These are phyloP conservation scores for Astropecten irregularis DNA, from an alignment of 53 echinoderm and acorn worm genomes.

Conservation along the genomic window DNA sequence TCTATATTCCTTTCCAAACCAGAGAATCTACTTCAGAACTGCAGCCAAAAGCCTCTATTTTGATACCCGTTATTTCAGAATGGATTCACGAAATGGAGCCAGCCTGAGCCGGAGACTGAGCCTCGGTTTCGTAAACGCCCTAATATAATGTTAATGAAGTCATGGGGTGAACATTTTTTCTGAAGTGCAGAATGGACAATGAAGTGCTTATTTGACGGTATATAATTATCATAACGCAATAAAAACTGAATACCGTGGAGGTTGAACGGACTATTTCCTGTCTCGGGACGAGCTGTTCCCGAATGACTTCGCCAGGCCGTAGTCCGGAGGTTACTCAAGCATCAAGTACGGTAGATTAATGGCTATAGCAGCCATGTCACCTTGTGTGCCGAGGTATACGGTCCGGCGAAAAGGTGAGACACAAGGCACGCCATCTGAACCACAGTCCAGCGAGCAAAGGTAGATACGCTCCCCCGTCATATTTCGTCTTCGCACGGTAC, in stretches of 20 bases:
- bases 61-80: too few species aligned
- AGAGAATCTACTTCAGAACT: too few species aligned
- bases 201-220: neutral
- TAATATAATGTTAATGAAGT: too few species aligned
- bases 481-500: neutral
- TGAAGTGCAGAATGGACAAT: neutral
- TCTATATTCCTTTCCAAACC: too few species aligned
- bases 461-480: neutral
- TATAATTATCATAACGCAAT: neutral
- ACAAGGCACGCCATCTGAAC: constrained; percentile 14
- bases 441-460: constrained; percentile 11
- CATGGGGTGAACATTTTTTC: too few species aligned
- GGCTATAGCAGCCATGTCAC: constrained; percentile 11
- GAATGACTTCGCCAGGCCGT: neutral
- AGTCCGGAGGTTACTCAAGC: neutral
- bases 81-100: too few species aligned
- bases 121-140: too few species aligned
- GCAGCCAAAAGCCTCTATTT: too few species aligned
- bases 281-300: neutral
- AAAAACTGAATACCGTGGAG: neutral
- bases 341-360: neutral
- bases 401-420: too few species aligned
- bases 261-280: neutral
- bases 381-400: too few species aligned
- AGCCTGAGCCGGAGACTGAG: too few species aligned